Percentiles rank a stretch among this genome's conserved stretches.
Conservation (phyloP, 2,797 vertebrate species). For the Lepilemur ruficaudatus region DNA sequence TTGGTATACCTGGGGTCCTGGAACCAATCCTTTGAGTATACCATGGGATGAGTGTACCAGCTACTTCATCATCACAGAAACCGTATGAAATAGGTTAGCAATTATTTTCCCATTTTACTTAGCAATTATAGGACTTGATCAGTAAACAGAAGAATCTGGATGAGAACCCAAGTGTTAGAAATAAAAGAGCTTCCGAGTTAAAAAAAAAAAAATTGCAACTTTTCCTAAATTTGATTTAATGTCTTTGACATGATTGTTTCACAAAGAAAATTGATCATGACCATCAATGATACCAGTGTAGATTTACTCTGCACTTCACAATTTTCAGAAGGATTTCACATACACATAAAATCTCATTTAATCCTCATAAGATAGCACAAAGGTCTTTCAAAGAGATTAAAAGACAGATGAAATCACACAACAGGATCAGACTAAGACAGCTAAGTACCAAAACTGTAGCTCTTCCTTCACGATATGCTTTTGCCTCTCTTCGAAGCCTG, state of each 20-base stretch:
- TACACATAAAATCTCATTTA: background rate
- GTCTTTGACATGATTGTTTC: constrained; percentile 4
- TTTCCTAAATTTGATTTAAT: background rate
- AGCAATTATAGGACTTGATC: background rate
- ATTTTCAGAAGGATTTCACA: background rate
- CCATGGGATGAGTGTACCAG: background rate
- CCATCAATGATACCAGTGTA: background rate
- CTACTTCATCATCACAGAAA: background rate
- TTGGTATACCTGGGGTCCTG: background rate
- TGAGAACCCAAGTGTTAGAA: background rate
- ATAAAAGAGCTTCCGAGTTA: background rate
- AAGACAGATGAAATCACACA: background rate
- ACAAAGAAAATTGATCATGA: constrained; percentile 10
- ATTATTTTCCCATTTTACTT: background rate
- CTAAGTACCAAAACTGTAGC: background rate
- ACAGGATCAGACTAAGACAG: background rate
- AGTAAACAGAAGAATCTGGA: background rate
- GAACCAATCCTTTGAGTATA: background rate
- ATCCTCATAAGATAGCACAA: background rate
- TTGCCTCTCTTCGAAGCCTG: background rate
- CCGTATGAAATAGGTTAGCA: background rate
- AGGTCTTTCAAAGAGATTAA: background rate
- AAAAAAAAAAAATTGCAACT: background rate
- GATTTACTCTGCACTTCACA: background rate
- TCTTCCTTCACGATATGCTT: background rate